Conservation (phyloP, 2,888 invertebrate species). For the Drosophila glabriapex region DNA sequence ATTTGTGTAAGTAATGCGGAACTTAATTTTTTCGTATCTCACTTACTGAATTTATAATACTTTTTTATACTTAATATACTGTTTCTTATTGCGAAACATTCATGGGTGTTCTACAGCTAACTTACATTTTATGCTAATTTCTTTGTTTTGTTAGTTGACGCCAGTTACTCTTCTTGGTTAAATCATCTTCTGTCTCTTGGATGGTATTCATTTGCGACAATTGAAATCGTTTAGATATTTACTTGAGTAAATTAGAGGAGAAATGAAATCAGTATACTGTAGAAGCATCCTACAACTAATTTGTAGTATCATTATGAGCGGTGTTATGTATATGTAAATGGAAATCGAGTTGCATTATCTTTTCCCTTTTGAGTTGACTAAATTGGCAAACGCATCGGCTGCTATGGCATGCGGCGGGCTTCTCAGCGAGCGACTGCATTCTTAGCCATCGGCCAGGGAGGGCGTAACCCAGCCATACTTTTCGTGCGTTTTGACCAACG, state of each 20-base stretch:
- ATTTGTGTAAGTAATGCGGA: conserved; percentile 32
- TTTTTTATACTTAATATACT: conserved; percentile 41
- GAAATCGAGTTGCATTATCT: conserved; percentile 43
- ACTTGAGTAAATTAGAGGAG: conserved; percentile 41
- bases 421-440: conserved; percentile 7
- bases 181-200: conserved; percentile 43
- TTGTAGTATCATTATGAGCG: conserved; percentile 57
- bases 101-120: conserved; percentile 66
- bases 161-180: conserved; percentile 28
- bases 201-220: conserved; percentile 73
- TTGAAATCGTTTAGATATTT: conserved; percentile 69
- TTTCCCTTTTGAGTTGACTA: conserved; percentile 48
- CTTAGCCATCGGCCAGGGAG: conserved; percentile 93
- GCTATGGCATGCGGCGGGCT: conserved; percentile 58
- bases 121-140: conserved; percentile 71
- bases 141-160: conserved; percentile 54
- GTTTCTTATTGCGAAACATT: conserved; percentile 23
- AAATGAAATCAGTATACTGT: conserved; percentile 29
- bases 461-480: conserved; percentile 97
- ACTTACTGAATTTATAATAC: conserved; percentile 65
- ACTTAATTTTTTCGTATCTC: conserved; percentile 33
- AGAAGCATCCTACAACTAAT: conserved; percentile 61
- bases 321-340: conserved; percentile 45
- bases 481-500: conserved; percentile 94
- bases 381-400: conserved; percentile 75